Base-by-base conservation (phyloP, 2,113 vertebrate genomes). In the Rutilus rutilus region DNA sequence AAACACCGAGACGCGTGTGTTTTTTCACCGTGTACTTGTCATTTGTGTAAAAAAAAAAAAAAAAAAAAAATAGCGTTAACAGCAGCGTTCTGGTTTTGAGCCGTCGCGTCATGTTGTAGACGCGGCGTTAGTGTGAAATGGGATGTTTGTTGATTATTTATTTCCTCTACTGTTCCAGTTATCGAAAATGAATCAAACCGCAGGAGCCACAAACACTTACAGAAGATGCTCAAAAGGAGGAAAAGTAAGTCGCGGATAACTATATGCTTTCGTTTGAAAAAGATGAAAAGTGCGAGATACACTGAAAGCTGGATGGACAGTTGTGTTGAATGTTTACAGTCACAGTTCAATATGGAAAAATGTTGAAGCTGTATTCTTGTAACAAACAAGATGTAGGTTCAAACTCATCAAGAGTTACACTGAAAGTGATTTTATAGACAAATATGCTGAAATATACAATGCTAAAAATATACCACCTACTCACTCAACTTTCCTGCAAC, bases 141-240 rank as follows among this genome's bases (percentile, higher is more conserved):
- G 65, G 23, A 74, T 78, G 39, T 21, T 82, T 59, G 19, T 79
- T 27, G 9, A 50, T n/a, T 23, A 39, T 30, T 78, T 52, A 54
- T 84, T 69, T 7, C 73, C 69, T 86, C 12, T 77, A 5, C 5
- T 42, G 11, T 64, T 50, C 8, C 25, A 84, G 85, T 74, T 30
- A 25, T 64, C 27, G 75, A 52, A 15, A 91, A 96, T 96, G 95
- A 95, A 96, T 83, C 95, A 96, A 92, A 96, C 94, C 0, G 95
- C 95, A 11, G 94, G 94, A 90, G 95, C 91, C 65, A 91, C 92
- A 0, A 94, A 95, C 25, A 90, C 93, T 25, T 95, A 95, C 62
- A 89, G 93, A 45, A 93, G 93, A 84, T 94, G 94, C 85, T 95
- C 94, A 60, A 95, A 93, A 59, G 94, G 89, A 42, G 93, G 93